Conservation (phyloP, 2,888 invertebrate genomes). For the Drosophila limbata region DNA sequence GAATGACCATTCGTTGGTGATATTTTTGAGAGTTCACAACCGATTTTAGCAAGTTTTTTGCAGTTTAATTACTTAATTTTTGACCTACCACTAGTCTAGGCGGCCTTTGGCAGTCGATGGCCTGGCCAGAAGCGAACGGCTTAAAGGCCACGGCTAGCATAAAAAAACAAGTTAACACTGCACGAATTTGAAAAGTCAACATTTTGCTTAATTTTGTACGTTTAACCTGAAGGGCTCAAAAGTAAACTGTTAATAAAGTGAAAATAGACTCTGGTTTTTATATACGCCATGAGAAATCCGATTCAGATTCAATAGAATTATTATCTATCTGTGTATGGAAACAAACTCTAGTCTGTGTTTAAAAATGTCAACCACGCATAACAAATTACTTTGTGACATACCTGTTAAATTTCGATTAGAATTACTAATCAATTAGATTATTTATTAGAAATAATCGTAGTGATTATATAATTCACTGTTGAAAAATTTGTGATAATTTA, state of each 20-base stretch:
- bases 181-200: slow-evolving; percentile 16
- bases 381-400: slow-evolving; percentile 61
- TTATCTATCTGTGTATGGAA: slow-evolving; percentile 2
- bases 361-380: slow-evolving; percentile 71
- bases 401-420: no score
- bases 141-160: slow-evolving; percentile 34
- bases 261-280: slow-evolving; percentile 54
- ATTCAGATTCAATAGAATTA: slow-evolving; percentile 33
- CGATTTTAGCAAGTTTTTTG: no score
- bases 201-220: slow-evolving; percentile 21
- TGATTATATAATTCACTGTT: no score
- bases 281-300: slow-evolving; percentile 30
- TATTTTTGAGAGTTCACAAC: no score
- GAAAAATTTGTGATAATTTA: no score
- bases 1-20: no score
- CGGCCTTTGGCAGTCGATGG: slow-evolving; percentile 81
- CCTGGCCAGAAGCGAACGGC: slow-evolving; percentile 30
- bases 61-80: no score
- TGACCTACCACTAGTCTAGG: slow-evolving; percentile 81
- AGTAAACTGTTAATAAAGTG: slow-evolving; percentile 44
- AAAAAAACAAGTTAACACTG: slow-evolving; percentile 22
- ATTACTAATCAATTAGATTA: no score
- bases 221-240: slow-evolving; percentile 9
- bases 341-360: slow-evolving; percentile 50
- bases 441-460: no score